Evolutionary conservation across 2,888 invertebrate genomes (phyloP), one percentile per base, ranked within the genome.

Genomic region (Hipparchia semele): DNA sequence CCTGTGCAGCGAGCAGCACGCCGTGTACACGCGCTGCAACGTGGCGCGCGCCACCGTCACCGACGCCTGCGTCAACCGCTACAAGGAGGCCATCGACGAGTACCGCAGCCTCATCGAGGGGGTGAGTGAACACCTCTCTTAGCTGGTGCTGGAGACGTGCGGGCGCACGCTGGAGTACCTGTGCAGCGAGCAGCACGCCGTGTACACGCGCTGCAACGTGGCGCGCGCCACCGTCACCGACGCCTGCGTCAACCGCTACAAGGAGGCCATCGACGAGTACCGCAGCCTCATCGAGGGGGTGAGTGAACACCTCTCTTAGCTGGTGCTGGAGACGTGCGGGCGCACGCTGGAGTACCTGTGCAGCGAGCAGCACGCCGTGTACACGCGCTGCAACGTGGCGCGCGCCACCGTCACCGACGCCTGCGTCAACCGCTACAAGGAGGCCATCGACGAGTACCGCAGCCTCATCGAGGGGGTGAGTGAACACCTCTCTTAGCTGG

Each of bases 201-300:
- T 99, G 76, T 97, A 96, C 87, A 97, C 98, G 53, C 96, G 96
- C 79, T 99, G 99, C 91, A 97, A 98, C 87, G 97, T 98, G 73
- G 98, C 98, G 13, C 95, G 98, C 76, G 97, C 97, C 77, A 99
- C 98, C 73, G 95, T 99, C 78, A 96, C 99, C 74, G 99, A 99
- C 92, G 96, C 96, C 85, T 96, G 99, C 80, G 98, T 98, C 71
- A 97, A 98, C 85, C 79, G 81, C 68, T 82, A 81, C 79, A 80
- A 79, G 85, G 98, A 98, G 88, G 97, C 97, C 67, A 97, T 97
- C 82, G 97, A 97, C 85, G 98, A 98, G 82, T 98, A 96, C 95
- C 95, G 97, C 80, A 96, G 96, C 86, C 94, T 96, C 53, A 94
- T 96, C 75, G 95, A 95, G 82, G 96, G 96, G 86, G 94, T 94